A percentile compares a stretch with the other conserved stretches of the same genome.
Conservation (phyloP, 2,113 vertebrate species). For the Platanista minor region DNA sequence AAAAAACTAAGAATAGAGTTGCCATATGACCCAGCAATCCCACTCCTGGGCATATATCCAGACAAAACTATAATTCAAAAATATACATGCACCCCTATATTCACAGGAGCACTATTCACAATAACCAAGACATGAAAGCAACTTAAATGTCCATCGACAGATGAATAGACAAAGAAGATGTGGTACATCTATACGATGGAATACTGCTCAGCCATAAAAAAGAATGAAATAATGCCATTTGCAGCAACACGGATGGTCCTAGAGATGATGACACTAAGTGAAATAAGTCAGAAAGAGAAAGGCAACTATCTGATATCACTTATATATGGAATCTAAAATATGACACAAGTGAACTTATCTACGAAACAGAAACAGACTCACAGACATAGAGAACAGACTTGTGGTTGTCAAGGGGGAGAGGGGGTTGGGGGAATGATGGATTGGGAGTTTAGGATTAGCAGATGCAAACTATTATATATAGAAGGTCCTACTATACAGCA, state of each 20-base stretch:
- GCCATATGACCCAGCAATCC: not conserved
- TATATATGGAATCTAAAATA: not conserved
- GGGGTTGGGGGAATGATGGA: not conserved
- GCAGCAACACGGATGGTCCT: too few relatives aligned
- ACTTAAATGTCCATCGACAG: not conserved
- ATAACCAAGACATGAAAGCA: not conserved
- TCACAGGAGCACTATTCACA: not conserved
- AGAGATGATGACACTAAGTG: too few relatives aligned
- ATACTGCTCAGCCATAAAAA: too few relatives aligned
- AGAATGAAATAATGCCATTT: too few relatives aligned
- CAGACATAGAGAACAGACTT: not conserved
- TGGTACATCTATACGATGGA: too few relatives aligned
- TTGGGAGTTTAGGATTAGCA: not conserved
- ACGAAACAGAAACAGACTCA: not conserved
- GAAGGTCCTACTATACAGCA: not conserved
- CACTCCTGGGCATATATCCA: not conserved
- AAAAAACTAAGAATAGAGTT: not conserved
- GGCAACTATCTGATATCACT: not conserved
- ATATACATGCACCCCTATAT: not conserved
- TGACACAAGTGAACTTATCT: not conserved
- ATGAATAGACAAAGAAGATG: not conserved
- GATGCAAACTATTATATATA: not conserved
- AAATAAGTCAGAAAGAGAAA: not conserved
- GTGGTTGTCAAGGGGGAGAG: not conserved
- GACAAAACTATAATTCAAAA: not conserved